Evolutionary conservation across 2,797 vertebrate genomes (phyloP), one percentile per base, ranked within the genome.

Genomic region (Galaxias olidus): DNA sequence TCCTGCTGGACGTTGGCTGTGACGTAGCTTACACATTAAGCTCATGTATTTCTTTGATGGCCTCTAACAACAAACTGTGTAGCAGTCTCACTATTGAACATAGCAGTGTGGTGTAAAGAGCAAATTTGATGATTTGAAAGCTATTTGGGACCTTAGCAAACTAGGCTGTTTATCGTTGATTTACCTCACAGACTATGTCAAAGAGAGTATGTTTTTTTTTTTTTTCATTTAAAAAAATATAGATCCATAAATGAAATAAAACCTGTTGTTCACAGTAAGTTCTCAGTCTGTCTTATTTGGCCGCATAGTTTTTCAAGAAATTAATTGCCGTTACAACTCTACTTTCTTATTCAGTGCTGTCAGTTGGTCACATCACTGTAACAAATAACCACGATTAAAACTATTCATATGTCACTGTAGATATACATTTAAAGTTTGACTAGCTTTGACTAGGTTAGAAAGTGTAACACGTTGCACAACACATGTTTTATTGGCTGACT

Each of bases 181-280:
- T 80, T 76, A 82, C 82, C 81, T 88, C 84, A 87, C 88, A 85
- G 69, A 87, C 82, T 73, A 80, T 88, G 87, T 88, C 86, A 88
- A 83, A 84, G 70, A 82, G 80, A 88, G 76, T 84, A 87, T 89
- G 76, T 88, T 71, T 75, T 60, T 73, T 77, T 88, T 81, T 86
- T 82, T 83, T 87, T 90, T 92, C 87, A 88, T 87, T 93, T 91
- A 84, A 69, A 86, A 69, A 86, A 83, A 82, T 82, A 85, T 79
- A 79, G 86, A 90, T 88, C 68, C 82, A 72, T 79, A 80, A 86
- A 73, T 90, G 70, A 90, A 93, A 92, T 91, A 92, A 90, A 93
- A 88, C 71, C 70, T 83, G 84, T 88, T 85, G 74, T 89, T 90
- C 88, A 88, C 86, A 85, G 70, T 70, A 71, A 10, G 12, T 40